A percentile compares a stretch with the other conserved stretches of the same genome.
These are phyloP conservation scores for Willowsia nigromaculata DNA, from an alignment of 2,888 invertebrate genomes.

Conservation along the genomic window DNA sequence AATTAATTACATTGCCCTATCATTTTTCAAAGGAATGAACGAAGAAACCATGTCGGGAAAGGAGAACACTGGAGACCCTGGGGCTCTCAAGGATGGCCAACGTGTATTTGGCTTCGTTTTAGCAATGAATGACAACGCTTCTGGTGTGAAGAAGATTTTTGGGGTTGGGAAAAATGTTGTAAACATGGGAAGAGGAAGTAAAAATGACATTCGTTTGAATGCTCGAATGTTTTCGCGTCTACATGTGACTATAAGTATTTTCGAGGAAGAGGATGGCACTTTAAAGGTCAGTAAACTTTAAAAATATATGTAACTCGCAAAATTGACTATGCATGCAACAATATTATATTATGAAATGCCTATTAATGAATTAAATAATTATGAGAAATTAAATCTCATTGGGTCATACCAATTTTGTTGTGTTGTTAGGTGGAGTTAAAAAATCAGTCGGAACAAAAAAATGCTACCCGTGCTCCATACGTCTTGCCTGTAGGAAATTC, in stretches of 20 bases:
- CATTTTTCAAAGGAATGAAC: too few relatives aligned
- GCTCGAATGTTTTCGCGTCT: conserved; percentile 46
- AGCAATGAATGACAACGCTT: neutral
- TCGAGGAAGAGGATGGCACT: conserved; percentile 21
- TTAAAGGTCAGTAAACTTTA: too few relatives aligned
- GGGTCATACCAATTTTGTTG: too few relatives aligned
- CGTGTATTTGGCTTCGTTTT: conserved; percentile 20
- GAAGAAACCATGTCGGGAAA: conserved; percentile 1
- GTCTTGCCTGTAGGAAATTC: neutral
- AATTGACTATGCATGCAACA: too few relatives aligned
- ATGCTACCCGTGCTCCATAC: conserved; percentile 14
- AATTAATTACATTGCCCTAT: too few relatives aligned
- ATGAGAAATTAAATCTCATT: too few relatives aligned
- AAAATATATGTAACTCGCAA: too few relatives aligned
- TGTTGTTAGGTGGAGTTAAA: conserved; percentile 43
- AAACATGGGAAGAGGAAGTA: conserved; percentile 39
- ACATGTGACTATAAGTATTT: conserved; percentile 18
- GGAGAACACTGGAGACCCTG: neutral
- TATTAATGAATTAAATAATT: too few relatives aligned
- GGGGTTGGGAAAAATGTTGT: conserved; percentile 11
- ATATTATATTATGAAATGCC: too few relatives aligned
- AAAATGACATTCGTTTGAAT: conserved; percentile 51
- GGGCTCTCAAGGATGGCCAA: neutral
- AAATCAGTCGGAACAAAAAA: conserved; percentile 36
- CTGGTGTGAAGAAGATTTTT: neutral